Evolutionary conservation across 2,797 vertebrate genomes (phyloP), one percentile per base, ranked within the genome.

Genomic region (Anniella stebbinsi): DNA sequence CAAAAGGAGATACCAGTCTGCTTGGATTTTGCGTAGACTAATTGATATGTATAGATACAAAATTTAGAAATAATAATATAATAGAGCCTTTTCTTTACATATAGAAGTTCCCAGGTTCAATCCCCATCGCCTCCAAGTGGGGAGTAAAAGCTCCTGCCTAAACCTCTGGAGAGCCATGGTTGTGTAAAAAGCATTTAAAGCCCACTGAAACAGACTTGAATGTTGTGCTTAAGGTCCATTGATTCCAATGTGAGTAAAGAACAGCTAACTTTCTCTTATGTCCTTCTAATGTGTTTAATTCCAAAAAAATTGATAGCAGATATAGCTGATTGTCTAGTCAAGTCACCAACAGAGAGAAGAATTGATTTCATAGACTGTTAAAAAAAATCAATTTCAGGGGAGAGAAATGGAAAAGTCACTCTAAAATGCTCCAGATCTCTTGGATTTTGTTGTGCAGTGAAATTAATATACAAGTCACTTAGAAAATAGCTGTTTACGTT

Each of bases 401-500:
- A 92, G 89, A 94, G 18, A 93, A 92, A 91, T 9, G 81, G 41
- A 57, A 92, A 93, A 93, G 91, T 89, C 83, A 87, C 85, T 91
- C 95, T 92, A 41, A 91, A 93, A 92, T 91, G 75, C 60, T 90
- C 77, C 88, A 86, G 86, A 90, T 87, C 81, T 93, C 86, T 66
- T 38, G 78, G 93, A 93, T 84, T 91, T 91, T 54, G 89, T 72
- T 93, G 85, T 91, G 75, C 88, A 93, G 63, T 41, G 89, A 93
- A 94, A 95, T 94, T 82, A 94, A 89, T 48, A 89, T 81, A 91
- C 0, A 57, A 91, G 7, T 33, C 9, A 75, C 66, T 86, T 67
- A 28, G 91, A 92, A 93, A 95, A 93, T 2, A 89, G 33, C 80
- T 91, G 73, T 95, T 94, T 88, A 80, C n/a, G 33, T 94, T 96